These are phyloP conservation scores for Ellobium chinense DNA, from an alignment of 2,888 invertebrate species.

Conservation along the genomic window DNA sequence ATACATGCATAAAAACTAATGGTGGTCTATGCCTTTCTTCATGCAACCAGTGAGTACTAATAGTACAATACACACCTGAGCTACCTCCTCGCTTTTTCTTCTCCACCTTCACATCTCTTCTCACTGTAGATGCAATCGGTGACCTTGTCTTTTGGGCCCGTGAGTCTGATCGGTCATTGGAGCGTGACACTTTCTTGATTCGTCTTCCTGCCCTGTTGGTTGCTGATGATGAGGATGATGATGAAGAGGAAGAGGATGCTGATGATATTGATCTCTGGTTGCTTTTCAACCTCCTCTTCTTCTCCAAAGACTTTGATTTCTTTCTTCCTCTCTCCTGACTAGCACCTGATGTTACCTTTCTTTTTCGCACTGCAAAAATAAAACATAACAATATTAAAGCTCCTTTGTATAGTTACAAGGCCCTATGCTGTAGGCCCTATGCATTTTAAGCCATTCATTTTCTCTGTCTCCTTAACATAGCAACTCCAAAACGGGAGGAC, in stretches of 20 bases:
- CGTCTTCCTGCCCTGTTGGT: background rate
- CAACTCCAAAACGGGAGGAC: no score
- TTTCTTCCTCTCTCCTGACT: slow-evolving; percentile 25
- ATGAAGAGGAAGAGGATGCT: slow-evolving; percentile 26
- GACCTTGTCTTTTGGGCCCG: background rate
- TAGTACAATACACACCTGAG: slow-evolving; percentile 22
- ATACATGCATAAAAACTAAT: no score
- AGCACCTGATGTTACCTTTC: background rate
- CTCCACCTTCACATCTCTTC: slow-evolving; percentile 26
- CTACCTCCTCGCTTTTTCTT: slow-evolving; percentile 11
- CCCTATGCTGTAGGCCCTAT: no score
- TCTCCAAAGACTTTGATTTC: slow-evolving; percentile 27
- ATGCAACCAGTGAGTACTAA: background rate
- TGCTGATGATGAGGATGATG: slow-evolving; percentile 16
- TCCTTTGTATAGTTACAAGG: no score
- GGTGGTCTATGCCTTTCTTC: background rate
- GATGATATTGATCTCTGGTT: background rate
- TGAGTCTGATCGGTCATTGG: background rate
- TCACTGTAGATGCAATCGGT: background rate
- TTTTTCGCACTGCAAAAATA: slow-evolving; percentile 15
- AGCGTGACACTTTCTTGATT: background rate
- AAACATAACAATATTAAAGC: background rate
- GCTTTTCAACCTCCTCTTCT: slow-evolving; percentile 14
- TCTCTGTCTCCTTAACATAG: no score
- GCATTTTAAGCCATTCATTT: no score